Base-by-base conservation (phyloP, 2,888 invertebrate species). In the Sphinx pinastri region DNA sequence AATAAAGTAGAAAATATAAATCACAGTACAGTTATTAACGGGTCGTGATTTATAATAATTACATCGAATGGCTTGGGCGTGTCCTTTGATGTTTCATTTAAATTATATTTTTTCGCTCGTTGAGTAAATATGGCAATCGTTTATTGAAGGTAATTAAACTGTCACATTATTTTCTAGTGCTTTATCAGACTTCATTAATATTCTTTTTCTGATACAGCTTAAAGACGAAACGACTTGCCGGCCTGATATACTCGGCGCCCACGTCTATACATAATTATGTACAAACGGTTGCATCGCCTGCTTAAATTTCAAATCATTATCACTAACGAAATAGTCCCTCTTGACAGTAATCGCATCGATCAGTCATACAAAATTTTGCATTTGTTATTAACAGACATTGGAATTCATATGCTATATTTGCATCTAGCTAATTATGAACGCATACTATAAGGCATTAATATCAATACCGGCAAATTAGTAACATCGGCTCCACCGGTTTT, bases 401-500 rank as follows among this genome's bases (percentile, higher is more conserved):
- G 19, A 19, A 55, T 19, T 55, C 16, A 16, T 54, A 54, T 10
- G n/a, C 16, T 55, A 16, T 10, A 55, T 55, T 55, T 55, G 55
- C 10, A 55, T 55, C 19, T 38, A 38, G 38, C 38, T 10, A 2
- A 19, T 19, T 8, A 54, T 54, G 10, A 19, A 19, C 19, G 19
- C 55, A 55, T 55, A 55, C 52, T n/a, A 45, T n/a, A 38, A 47
- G 8, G 14, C 19, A 63, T 75, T 71, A 74, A 72, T 68, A 71
- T 72, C 55, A 74, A 78, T 73, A 74, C 70, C 73, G 74, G 76
- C 60, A 63, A 12, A 49, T 63, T 63, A 63, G 63, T 47, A 47
- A 63, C 63, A 63, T 49, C 49, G 76, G 77, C 76, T 77, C 75
- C 76, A 79, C 74, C 72, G 72, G 74, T 79, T 78, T 81, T 76